Evolutionary conservation across 2,113 vertebrate species (phyloP).

Genomic region (Macrotus californicus): DNA sequence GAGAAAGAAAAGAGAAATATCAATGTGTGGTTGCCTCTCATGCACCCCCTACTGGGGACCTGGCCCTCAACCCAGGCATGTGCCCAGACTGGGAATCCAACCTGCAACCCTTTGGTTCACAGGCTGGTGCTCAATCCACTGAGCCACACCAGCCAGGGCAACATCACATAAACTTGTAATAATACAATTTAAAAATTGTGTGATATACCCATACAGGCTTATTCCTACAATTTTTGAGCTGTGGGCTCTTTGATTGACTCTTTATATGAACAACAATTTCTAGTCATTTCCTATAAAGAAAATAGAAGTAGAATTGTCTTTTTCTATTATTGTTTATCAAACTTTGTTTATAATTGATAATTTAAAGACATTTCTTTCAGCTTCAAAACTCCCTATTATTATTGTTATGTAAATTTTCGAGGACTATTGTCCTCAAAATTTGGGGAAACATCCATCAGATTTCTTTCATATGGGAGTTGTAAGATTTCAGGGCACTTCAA

Average conservation of each 20-base stretch:
- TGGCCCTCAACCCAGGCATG: too few species aligned
- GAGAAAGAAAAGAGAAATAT: too few species aligned
- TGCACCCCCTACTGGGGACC: too few species aligned
- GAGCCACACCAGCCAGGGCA: neutral
- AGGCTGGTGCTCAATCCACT: too few species aligned
- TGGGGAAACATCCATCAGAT: neutral
- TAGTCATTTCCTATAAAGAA: slow-evolving; percentile 33
- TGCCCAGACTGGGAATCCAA: too few species aligned
- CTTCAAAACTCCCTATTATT: slow-evolving; percentile 29
- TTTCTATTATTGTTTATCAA: neutral
- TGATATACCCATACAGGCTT: neutral
- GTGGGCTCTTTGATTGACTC: neutral
- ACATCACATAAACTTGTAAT: neutral
- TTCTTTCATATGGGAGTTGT: neutral
- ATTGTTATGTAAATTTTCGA: neutral
- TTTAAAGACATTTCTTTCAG: neutral
- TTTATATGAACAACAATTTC: slow-evolving; percentile 18
- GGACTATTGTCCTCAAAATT: slow-evolving; percentile 24
- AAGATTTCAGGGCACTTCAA: slow-evolving; percentile 38
- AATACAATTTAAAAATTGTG: neutral
- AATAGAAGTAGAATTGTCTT: slow-evolving; percentile 16
- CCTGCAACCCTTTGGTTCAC: too few species aligned
- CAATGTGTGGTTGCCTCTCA: too few species aligned
- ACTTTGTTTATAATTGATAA: neutral
- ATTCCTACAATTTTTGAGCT: neutral